These are phyloP conservation scores for Epinephelus fuscoguttatus DNA, from an alignment of 2,113 vertebrate species.

Conservation along the genomic window DNA sequence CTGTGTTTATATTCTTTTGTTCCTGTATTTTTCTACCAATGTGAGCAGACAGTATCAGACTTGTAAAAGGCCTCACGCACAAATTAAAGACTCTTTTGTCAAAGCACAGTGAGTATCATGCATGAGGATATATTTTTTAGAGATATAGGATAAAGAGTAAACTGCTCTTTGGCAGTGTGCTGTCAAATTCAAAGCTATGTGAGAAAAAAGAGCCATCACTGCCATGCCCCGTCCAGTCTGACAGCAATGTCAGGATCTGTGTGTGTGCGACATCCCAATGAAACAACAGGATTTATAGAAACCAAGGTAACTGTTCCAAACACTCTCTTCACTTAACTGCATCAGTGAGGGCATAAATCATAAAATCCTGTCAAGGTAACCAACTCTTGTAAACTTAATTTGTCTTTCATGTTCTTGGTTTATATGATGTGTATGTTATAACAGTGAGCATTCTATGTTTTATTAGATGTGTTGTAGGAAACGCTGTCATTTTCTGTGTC, in stretches of 20 bases:
- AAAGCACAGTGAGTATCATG: neutral
- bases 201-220: conserved; percentile 25
- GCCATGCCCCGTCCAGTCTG: neutral
- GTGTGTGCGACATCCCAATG: neutral
- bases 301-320: neutral
- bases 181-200: conserved; percentile 7
- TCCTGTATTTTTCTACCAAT: neutral
- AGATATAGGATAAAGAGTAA: neutral
- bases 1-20: neutral
- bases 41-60: neutral
- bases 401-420: conserved; percentile 9
- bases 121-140: conserved; percentile 4
- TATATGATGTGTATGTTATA: neutral
- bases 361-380: neutral
- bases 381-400: neutral
- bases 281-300: conserved; percentile 10
- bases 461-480: neutral
- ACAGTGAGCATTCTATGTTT: neutral
- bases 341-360: neutral
- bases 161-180: neutral
- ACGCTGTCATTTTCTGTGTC: neutral
- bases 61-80: neutral
- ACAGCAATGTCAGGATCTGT: conserved; percentile 1
- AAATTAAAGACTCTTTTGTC: neutral
- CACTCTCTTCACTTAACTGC: neutral